Evolutionary conservation across 1,140 invertebrate species (phyloP).

Genomic region (Cherax destructor): DNA sequence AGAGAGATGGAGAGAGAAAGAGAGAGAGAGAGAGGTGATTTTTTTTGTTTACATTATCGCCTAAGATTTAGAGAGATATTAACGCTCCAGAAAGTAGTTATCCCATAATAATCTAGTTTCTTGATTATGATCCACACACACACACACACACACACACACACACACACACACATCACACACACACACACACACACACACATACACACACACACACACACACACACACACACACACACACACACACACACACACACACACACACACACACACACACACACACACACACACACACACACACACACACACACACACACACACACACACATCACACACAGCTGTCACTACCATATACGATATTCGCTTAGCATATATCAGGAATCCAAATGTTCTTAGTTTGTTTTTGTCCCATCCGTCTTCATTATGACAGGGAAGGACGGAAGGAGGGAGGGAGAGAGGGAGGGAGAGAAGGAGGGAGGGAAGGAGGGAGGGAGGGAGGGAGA

Average conservation of each 20-base stretch:
- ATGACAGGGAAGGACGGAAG: not conserved
- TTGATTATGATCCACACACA: no score
- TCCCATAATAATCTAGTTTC: no score
- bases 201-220: not conserved
- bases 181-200: no score
- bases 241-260: not conserved
- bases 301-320: not conserved
- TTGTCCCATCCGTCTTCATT: conserved; percentile 2
- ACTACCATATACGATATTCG: conserved; percentile 5
- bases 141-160: no score
- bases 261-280: not conserved
- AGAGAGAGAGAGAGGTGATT: no score
- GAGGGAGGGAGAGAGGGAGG: not conserved
- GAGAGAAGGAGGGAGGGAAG: not conserved
- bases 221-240: not conserved
- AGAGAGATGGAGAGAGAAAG: no score
- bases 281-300: not conserved
- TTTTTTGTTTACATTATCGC: no score
- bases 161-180: no score
- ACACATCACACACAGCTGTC: not conserved
- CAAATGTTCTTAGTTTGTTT: no score
- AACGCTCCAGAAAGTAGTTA: no score
- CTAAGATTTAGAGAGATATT: no score
- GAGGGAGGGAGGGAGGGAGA: not conserved
- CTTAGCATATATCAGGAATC: conserved; percentile 28